These are phyloP conservation scores for Sminthurinus aureus DNA, from an alignment of 2,888 invertebrate species.

Conservation along the genomic window DNA sequence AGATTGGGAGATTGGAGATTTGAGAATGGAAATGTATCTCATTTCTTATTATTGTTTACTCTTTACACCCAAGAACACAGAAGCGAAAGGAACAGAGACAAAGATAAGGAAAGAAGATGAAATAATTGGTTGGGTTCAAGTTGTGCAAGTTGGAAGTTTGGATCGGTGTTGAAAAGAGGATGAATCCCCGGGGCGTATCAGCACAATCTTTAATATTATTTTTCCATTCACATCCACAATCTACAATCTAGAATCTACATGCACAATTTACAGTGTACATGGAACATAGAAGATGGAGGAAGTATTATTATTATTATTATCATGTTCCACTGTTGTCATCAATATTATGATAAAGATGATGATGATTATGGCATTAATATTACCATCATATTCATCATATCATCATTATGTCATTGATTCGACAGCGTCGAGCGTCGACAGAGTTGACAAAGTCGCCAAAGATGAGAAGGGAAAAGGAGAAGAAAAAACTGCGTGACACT, in stretches of 20 bases:
- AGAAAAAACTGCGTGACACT: neutral
- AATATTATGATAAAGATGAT: neutral
- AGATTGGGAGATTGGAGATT: too few relatives aligned
- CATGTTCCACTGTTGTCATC: neutral
- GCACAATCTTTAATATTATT: neutral
- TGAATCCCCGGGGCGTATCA: neutral
- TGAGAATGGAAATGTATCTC: too few relatives aligned
- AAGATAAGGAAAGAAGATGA: neutral
- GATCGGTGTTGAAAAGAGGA: neutral
- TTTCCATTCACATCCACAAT: too few relatives aligned
- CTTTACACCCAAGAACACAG: too few relatives aligned
- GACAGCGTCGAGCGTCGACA: too few relatives aligned
- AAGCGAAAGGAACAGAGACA: too few relatives aligned
- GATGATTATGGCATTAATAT: neutral
- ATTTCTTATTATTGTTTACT: too few relatives aligned
- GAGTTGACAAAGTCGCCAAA: neutral
- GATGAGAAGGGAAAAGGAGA: conserved; percentile 3
- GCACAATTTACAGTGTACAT: too few relatives aligned
- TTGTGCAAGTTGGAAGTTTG: neutral
- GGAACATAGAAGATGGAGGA: too few relatives aligned
- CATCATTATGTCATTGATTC: neutral
- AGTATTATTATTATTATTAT: too few relatives aligned
- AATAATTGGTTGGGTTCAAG: neutral
- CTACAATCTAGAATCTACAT: too few relatives aligned
- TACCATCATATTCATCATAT: neutral